These are phyloP conservation scores for Ischnura elegans DNA, from an alignment of 2,888 invertebrate species.

Conservation along the genomic window DNA sequence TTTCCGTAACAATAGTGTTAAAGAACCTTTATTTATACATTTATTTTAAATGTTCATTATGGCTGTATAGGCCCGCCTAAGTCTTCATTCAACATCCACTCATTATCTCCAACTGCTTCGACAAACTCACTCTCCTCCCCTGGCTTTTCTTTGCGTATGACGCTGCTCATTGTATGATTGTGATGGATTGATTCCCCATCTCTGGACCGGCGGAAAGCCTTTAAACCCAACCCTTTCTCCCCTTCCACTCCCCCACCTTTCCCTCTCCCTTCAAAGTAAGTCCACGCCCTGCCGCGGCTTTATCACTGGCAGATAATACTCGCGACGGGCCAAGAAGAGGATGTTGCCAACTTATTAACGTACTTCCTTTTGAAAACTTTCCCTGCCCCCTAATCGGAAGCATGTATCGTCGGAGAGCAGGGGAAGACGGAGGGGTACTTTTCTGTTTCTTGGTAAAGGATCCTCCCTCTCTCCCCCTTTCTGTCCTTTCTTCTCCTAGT, in stretches of 20 bases:
- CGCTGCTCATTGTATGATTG: slow-evolving; percentile 26
- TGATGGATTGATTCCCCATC: not conserved
- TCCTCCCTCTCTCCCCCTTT: not conserved
- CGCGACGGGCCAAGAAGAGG: not conserved
- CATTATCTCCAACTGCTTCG: too few relatives aligned
- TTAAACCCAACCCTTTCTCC: not conserved
- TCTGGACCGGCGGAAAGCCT: too few relatives aligned
- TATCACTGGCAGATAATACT: not conserved
- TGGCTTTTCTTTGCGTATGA: not conserved
- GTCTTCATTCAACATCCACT: not conserved
- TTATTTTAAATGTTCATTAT: too few relatives aligned
- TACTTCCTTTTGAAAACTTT: not conserved
- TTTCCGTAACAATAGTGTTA: too few relatives aligned
- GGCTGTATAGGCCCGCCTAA: too few relatives aligned
- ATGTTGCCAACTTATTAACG: slow-evolving; percentile 1
- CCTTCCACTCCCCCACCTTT: not conserved
- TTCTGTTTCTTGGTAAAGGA: not conserved
- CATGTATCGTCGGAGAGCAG: not conserved
- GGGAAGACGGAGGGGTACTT: not conserved
- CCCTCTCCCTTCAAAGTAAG: not conserved
- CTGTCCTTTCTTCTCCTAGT: not conserved
- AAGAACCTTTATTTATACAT: too few relatives aligned
- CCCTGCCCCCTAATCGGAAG: not conserved
- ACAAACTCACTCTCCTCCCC: not conserved
- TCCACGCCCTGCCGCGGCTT: not conserved